These are phyloP conservation scores for Xenentodon cancila DNA, from an alignment of 2,797 vertebrate genomes.

Conservation along the genomic window DNA sequence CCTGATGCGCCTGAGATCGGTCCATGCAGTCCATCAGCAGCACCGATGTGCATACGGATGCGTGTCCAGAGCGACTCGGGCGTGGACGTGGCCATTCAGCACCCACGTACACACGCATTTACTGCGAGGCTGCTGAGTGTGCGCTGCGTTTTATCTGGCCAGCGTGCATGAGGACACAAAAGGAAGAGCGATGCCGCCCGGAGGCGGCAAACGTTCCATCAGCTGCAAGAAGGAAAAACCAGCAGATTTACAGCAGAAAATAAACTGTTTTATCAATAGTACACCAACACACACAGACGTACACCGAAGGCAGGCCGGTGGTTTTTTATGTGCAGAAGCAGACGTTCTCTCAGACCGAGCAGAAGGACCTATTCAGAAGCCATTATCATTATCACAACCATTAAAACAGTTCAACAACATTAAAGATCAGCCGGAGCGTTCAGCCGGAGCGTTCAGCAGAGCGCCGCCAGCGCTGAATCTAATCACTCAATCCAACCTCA, in stretches of 20 bases:
- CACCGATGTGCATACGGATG: slow-evolving; percentile 27
- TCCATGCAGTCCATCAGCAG: slow-evolving; percentile 32
- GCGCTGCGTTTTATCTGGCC: neutral
- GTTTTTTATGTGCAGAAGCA: slow-evolving; percentile 4
- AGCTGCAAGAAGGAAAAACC: neutral
- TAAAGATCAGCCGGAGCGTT: slow-evolving; percentile 51
- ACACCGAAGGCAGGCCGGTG: neutral
- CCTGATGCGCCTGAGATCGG: slow-evolving; percentile 29
- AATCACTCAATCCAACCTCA: slow-evolving; percentile 30
- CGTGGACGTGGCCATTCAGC: slow-evolving; percentile 13
- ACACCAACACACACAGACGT: slow-evolving; percentile 16
- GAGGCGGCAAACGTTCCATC: slow-evolving; percentile 20
- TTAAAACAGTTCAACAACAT: slow-evolving; percentile 47
- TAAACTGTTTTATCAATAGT: slow-evolving; percentile 48
- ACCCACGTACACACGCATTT: slow-evolving; percentile 10
- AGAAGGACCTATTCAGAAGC: slow-evolving; percentile 49
- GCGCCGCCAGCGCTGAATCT: slow-evolving; percentile 11
- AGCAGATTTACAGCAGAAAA: slow-evolving; percentile 37
- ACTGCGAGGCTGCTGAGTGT: neutral
- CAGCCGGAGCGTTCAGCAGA: no score
- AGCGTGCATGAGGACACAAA: neutral
- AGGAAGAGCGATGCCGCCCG: slow-evolving; percentile 1
- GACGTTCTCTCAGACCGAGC: slow-evolving; percentile 32
- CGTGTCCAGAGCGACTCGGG: neutral
- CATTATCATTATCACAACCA: slow-evolving; percentile 54